Percentiles rank a stretch among this genome's conserved stretches.
Evolutionary conservation across 2,113 vertebrate genomes (phyloP).

Genomic region (Elanoides forficatus): DNA sequence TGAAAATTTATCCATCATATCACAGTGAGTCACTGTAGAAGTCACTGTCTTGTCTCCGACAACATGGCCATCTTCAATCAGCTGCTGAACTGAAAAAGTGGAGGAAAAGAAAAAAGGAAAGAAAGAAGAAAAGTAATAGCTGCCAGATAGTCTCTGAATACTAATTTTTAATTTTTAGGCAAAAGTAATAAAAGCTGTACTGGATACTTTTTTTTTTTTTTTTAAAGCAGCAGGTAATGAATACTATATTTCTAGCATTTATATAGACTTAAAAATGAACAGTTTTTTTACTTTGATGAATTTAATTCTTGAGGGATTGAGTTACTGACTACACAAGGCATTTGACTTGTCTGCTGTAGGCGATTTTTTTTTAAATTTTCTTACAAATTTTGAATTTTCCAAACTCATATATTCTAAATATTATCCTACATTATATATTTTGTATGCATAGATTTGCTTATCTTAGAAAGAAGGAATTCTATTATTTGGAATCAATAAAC

Average conservation of each 20-base stretch:
- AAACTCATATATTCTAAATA: neutral
- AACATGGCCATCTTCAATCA: neutral
- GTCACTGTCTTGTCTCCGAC: neutral
- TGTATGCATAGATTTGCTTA: neutral
- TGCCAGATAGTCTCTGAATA: neutral
- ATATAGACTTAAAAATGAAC: neutral
- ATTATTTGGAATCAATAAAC: neutral
- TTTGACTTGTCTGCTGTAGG: neutral
- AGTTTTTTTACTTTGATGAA: neutral
- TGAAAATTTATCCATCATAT: neutral
- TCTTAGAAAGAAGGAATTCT: neutral
- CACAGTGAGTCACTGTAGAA: neutral
- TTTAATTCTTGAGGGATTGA: neutral
- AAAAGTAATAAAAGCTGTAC: neutral
- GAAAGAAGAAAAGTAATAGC: neutral
- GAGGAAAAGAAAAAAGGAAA: neutral
- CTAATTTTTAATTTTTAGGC: neutral
- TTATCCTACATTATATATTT: neutral
- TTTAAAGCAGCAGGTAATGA: neutral
- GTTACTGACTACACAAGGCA: neutral
- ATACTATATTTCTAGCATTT: neutral
- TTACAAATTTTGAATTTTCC: neutral
- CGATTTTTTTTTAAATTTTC: neutral
- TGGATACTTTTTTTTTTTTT: neutral
- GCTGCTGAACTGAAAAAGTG: neutral